Evolutionary conservation across 2,113 vertebrate species (phyloP), one percentile per base, ranked within the genome.

Genomic region (Eubucco bourcierii): DNA sequence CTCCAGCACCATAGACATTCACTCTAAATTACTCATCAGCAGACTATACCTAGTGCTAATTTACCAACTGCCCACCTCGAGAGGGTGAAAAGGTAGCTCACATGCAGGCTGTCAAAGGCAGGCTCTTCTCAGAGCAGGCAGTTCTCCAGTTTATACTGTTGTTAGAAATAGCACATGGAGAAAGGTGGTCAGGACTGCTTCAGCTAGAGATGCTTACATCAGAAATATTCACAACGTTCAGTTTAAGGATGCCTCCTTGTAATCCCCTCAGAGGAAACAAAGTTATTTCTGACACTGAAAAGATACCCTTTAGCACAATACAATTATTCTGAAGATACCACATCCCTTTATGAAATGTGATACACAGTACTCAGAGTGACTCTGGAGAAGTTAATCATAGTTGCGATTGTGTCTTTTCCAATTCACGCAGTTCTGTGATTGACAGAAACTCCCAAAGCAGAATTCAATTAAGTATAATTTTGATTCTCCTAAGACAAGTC

Each of bases 391-490:
- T 95, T 96, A 95, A 92, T 94, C 90, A 90, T 29, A 72, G 86
- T 52, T 86, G 63, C 82, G 92, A 41, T 92, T 17, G 76, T 75
- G 87, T 88, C 96, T 93, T 75, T 65, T 65, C 73, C 82, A 83
- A 80, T 92, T 78, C 82, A 95, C 4, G 1, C 72, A 75, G 27
- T 74, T 81, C 68, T 83, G 63, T 94, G 96, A 96, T 91, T 96
- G 96, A 96, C 96, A 95, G 90, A 91, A 94, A 87, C 73, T 96
- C 94, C 84, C 94, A 92, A 75, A 91, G 87, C 90, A 94, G 95
- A 93, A 91, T 90, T 91, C 91, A 95, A 96, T 96, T 96, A 96
- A 93, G 85, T 91, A 58, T 93, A 91, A 96, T 96, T 96, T 88
- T 94, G 90, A 94, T 91, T 95, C 93, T 92, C 91, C 16, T 88